These are phyloP conservation scores for Saccopteryx leptura DNA, from an alignment of 2,113 vertebrate genomes.

Conservation along the genomic window DNA sequence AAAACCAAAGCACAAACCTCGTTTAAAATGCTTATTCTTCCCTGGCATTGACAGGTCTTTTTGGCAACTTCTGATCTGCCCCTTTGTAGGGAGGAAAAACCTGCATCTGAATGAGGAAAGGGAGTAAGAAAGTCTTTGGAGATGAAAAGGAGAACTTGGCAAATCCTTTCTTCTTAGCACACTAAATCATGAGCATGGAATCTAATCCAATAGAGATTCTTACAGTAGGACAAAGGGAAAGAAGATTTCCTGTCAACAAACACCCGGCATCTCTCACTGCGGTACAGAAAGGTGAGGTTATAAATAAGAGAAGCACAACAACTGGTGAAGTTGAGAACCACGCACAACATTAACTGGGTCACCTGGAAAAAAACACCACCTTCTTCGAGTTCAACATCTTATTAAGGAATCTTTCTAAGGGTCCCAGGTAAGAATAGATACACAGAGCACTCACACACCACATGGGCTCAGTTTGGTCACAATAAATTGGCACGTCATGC, in stretches of 20 bases:
- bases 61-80: constrained; percentile 38
- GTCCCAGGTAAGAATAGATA: not conserved
- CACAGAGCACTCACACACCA: not conserved
- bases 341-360: constrained; percentile 69
- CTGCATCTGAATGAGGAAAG: not conserved
- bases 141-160: not conserved
- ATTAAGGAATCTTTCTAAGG: constrained; percentile 58
- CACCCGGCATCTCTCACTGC: constrained; percentile 51
- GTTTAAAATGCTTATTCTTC: constrained; percentile 41
- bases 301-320: constrained; percentile 46
- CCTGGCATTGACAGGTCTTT: not conserved
- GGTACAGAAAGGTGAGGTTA: not conserved
- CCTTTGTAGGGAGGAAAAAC: not conserved
- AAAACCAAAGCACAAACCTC: not conserved
- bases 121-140: not conserved
- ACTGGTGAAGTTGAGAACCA: constrained; percentile 51
- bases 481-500: not conserved
- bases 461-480: not conserved
- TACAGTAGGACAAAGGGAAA: constrained; percentile 42
- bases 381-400: constrained; percentile 46
- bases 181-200: not conserved
- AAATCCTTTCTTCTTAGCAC: constrained; percentile 36
- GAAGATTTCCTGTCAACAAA: not conserved
- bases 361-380: constrained; percentile 50
- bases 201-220: constrained; percentile 42